phyloP scores from a whole-genome alignment of 2,113 vertebrate genomes.

The Cyanoliseus patagonus region DNA sequence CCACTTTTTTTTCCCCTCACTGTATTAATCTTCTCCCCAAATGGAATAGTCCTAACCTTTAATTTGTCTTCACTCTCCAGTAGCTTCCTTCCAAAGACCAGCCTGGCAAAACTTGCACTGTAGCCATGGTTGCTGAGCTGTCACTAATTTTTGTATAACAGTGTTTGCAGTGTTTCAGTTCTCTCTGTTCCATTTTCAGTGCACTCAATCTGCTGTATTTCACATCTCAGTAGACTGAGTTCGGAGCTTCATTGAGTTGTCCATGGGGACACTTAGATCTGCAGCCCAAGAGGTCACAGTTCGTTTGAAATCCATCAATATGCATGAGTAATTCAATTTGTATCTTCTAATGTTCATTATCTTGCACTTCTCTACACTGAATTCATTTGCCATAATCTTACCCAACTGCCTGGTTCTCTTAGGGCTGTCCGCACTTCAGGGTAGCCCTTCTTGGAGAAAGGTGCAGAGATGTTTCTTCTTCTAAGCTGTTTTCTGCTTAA shows the following conservation, averaged over 20 bases:
- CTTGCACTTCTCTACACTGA: background rate
- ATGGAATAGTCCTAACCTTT: background rate
- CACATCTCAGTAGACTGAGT: accelerated
- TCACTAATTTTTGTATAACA: background rate
- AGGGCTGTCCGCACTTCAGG: background rate
- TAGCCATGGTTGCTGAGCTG: background rate
- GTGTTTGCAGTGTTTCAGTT: background rate
- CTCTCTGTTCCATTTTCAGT: background rate
- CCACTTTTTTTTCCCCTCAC: background rate
- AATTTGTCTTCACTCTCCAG: background rate
- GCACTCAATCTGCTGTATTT: background rate
- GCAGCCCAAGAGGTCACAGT: background rate
- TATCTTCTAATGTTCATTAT: slow-evolving; percentile 35
- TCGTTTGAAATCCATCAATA: slow-evolving; percentile 21
- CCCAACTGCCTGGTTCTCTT: background rate
- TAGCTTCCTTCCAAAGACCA: background rate
- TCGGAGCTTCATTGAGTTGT: background rate
- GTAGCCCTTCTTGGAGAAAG: background rate
- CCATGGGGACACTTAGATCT: background rate
- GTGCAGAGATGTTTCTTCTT: background rate
- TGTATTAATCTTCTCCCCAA: background rate
- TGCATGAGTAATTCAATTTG: slow-evolving; percentile 4
- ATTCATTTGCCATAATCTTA: slow-evolving; percentile 10
- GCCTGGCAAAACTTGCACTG: background rate
- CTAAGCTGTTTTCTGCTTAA: background rate